Evolutionary conservation across 2,113 vertebrate species (phyloP).

Genomic region (Pelmatolapia mariae): DNA sequence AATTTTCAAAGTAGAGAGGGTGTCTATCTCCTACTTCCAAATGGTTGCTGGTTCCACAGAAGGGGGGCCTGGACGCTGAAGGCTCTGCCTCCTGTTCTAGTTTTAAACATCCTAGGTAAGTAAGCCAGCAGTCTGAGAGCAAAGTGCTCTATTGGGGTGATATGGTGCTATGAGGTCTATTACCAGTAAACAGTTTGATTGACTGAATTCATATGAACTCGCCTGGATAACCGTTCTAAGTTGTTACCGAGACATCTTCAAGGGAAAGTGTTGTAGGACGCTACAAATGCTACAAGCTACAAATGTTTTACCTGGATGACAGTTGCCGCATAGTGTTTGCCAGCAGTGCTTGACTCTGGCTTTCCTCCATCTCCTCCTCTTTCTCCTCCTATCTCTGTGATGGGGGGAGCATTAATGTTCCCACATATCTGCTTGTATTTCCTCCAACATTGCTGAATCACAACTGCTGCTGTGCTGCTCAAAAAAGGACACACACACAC

Average conservation of each 20-base stretch:
- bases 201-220: neutral
- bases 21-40: neutral
- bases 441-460: slow-evolving; percentile 72
- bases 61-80: neutral
- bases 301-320: slow-evolving; percentile 82
- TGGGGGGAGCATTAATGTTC: slow-evolving; percentile 25
- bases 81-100: neutral
- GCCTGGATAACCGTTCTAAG: neutral
- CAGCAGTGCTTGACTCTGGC: neutral
- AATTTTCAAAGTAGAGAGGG: neutral
- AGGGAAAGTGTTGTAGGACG: neutral
- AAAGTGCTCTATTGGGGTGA: neutral
- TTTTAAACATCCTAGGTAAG: neutral
- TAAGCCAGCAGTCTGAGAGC: neutral
- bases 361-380: neutral
- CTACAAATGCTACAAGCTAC: neutral
- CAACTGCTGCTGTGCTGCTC: slow-evolving; percentile 63
- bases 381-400: slow-evolving; percentile 37
- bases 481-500: neutral
- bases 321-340: slow-evolving; percentile 69
- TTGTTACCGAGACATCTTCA: neutral
- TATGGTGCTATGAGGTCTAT: neutral
- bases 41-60: neutral
- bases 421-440: slow-evolving; percentile 44
- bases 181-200: neutral